Percentiles rank a stretch among this genome's conserved stretches.
Evolutionary conservation across 2,113 vertebrate genomes (phyloP).

Genomic region (Cebus imitator): DNA sequence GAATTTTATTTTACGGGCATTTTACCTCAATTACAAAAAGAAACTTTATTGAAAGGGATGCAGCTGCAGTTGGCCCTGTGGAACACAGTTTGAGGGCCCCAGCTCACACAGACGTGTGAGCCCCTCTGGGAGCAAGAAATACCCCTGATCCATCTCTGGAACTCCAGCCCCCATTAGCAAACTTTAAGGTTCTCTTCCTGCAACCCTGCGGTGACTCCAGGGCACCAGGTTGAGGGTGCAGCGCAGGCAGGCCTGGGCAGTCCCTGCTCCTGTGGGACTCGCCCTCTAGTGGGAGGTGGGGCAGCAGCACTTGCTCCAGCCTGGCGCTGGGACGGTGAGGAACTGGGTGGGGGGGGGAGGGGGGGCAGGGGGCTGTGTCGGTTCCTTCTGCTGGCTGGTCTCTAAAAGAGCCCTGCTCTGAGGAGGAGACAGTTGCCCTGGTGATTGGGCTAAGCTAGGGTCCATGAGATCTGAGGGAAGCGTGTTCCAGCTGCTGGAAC

Average conservation of each 20-base stretch:
- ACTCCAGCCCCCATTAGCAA: background rate
- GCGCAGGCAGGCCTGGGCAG: rapidly evolving
- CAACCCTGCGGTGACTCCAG: rapidly evolving
- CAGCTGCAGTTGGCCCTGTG: background rate
- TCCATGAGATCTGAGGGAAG: rapidly evolving
- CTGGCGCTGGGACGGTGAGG: background rate
- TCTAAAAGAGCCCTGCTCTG: background rate
- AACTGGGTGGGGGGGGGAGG: background rate
- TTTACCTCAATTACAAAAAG: background rate
- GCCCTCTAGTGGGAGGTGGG: background rate
- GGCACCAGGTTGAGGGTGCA: background rate
- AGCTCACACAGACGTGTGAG: background rate
- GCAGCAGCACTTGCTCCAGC: background rate
- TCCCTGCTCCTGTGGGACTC: rapidly evolving
- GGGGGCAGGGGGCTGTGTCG: background rate
- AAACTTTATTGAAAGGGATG: background rate
- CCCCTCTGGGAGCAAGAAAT: background rate
- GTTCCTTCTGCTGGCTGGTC: rapidly evolving
- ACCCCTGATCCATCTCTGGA: background rate
- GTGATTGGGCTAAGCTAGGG: too few relatives aligned
- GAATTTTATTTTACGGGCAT: background rate
- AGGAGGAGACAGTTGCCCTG: background rate
- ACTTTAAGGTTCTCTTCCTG: background rate
- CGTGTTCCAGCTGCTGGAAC: rapidly evolving
- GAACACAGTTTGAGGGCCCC: background rate